Conservation (phyloP, 2,113 vertebrate genomes). For the Glaucomys volans region DNA sequence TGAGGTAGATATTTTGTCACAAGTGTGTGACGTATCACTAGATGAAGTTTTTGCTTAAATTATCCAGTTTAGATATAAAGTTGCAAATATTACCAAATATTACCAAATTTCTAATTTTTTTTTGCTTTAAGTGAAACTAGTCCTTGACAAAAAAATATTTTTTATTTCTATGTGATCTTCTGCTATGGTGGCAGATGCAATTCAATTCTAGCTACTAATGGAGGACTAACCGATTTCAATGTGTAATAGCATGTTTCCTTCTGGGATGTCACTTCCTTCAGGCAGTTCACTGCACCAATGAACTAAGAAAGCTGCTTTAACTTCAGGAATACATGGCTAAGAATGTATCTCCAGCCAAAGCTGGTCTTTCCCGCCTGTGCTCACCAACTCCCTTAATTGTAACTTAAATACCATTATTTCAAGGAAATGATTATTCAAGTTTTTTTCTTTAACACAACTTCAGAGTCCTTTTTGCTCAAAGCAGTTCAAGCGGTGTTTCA, state of each 20-base stretch:
- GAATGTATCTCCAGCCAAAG: neutral
- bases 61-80: neutral
- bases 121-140: neutral
- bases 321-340: neutral
- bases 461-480: neutral
- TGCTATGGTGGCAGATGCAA: neutral
- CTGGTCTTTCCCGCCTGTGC: neutral
- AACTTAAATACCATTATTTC: neutral
- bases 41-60: neutral
- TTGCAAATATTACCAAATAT: neutral
- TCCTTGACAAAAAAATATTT: slow-evolving; percentile 9
- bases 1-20: neutral
- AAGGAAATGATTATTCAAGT: slow-evolving; percentile 4
- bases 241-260: neutral
- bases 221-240: neutral
- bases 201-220: neutral
- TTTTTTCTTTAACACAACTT: neutral
- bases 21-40: rapidly evolving
- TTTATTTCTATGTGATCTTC: neutral
- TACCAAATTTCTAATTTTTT: neutral
- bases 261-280: neutral
- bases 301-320: slow-evolving; percentile 27
- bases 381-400: slow-evolving; percentile 19
- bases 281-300: neutral
- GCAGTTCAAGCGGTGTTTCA: slow-evolving; percentile 1